phyloP scores from a whole-genome alignment of 2,797 vertebrate genomes.

The Phataginus tetradactyla region DNA sequence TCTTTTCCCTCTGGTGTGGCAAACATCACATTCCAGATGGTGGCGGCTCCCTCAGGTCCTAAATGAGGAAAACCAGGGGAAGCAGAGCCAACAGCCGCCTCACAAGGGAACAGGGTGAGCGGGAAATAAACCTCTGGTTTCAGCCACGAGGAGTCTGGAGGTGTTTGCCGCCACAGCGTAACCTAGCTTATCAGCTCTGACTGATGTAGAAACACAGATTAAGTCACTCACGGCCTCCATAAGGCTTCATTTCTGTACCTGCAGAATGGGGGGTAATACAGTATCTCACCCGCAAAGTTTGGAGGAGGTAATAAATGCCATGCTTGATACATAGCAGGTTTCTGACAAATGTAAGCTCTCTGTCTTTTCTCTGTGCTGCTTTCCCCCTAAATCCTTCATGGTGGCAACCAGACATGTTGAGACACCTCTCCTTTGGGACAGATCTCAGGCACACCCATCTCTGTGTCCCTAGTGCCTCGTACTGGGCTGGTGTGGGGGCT shows the following conservation, averaged over 20 bases:
- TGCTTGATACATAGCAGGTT: background rate
- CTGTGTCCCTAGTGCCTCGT: background rate
- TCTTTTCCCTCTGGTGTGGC: background rate
- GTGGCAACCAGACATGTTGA: background rate
- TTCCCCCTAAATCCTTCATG: background rate
- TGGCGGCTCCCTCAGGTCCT: background rate
- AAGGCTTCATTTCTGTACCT: background rate
- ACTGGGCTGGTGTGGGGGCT: background rate
- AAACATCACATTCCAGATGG: background rate
- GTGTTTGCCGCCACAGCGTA: background rate
- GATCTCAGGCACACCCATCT: background rate
- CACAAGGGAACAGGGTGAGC: background rate
- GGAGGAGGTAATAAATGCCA: background rate
- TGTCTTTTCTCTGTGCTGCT: background rate
- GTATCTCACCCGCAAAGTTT: background rate
- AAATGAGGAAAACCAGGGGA: background rate
- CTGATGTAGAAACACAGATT: background rate
- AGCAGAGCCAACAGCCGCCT: background rate
- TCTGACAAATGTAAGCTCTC: background rate
- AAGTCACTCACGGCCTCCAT: background rate
- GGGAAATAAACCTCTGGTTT: background rate
- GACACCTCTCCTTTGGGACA: background rate
- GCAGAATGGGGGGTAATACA: background rate
- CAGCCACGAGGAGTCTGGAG: background rate
- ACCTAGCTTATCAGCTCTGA: background rate